These are phyloP conservation scores for Mirza zaza DNA, from an alignment of 2,113 vertebrate species.

Conservation along the genomic window DNA sequence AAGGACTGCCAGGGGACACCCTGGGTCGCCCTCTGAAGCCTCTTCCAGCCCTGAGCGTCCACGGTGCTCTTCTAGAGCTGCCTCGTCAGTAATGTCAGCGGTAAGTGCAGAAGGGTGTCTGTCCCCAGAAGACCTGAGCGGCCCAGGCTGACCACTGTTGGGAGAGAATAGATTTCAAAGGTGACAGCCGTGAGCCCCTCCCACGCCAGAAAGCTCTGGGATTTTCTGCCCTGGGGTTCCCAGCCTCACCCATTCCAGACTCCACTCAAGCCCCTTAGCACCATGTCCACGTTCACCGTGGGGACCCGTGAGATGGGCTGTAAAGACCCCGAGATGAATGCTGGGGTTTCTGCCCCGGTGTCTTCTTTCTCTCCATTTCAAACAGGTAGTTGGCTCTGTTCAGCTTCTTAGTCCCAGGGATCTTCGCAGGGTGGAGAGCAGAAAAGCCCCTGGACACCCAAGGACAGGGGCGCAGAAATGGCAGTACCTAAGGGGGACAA, in stretches of 20 bases:
- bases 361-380: not conserved
- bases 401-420: not conserved
- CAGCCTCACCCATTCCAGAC: not conserved
- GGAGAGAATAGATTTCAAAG: not conserved
- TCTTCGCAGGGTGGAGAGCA: not conserved
- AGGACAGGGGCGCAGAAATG: not conserved
- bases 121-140: not conserved
- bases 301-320: fast-evolving
- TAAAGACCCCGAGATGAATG: fast-evolving
- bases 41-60: not conserved
- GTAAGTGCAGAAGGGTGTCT: fast-evolving
- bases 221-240: not conserved
- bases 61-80: not conserved
- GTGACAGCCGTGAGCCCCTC: fast-evolving
- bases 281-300: fast-evolving
- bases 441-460: not conserved
- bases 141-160: too few relatives aligned
- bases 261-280: not conserved
- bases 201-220: too few relatives aligned
- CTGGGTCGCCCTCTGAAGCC: not conserved
- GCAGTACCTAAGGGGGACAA: not conserved
- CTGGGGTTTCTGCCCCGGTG: not conserved
- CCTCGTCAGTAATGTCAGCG: too few relatives aligned
- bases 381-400: not conserved
- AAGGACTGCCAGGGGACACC: not conserved